Percentiles rank a stretch among this genome's conserved stretches.
Evolutionary conservation across 2,888 invertebrate genomes (phyloP).

Genomic region (Papilio gigon): DNA sequence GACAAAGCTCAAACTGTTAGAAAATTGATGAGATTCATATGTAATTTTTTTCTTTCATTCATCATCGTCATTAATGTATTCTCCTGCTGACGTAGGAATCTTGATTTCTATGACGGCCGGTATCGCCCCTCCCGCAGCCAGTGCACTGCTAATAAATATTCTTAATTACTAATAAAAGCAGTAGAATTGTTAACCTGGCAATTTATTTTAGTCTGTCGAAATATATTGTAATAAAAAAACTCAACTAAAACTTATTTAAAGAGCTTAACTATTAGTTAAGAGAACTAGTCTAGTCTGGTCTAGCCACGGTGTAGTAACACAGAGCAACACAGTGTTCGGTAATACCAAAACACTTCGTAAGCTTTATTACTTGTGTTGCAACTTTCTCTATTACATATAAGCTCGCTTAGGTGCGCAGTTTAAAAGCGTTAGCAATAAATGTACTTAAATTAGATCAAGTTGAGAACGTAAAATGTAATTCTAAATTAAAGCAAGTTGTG

Average conservation of each 20-base stretch:
- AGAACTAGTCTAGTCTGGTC: no score
- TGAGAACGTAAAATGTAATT: neutral
- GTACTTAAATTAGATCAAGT: neutral
- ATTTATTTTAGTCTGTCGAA: neutral
- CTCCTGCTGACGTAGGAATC: no score
- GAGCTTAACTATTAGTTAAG: constrained; percentile 5
- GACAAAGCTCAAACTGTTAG: no score
- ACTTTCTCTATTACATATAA: constrained; percentile 17
- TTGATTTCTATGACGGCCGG: no score
- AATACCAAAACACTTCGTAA: constrained; percentile 10
- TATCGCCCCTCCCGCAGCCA: no score
- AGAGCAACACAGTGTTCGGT: constrained; percentile 1
- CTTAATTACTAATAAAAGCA: no score
- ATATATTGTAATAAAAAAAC: neutral
- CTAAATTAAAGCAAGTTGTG: no score
- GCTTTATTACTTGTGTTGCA: constrained; percentile 21
- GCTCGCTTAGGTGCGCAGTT: neutral
- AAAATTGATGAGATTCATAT: no score
- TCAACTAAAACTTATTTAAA: neutral
- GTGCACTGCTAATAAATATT: no score
- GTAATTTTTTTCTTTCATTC: no score
- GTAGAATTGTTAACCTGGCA: neutral
- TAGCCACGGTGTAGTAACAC: neutral
- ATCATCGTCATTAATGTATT: no score
- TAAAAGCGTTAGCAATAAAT: neutral